A percentile compares a stretch with the other conserved stretches of the same genome.
Evolutionary conservation across 2,797 vertebrate genomes (phyloP).

Genomic region (Ictinia mississippiensis): DNA sequence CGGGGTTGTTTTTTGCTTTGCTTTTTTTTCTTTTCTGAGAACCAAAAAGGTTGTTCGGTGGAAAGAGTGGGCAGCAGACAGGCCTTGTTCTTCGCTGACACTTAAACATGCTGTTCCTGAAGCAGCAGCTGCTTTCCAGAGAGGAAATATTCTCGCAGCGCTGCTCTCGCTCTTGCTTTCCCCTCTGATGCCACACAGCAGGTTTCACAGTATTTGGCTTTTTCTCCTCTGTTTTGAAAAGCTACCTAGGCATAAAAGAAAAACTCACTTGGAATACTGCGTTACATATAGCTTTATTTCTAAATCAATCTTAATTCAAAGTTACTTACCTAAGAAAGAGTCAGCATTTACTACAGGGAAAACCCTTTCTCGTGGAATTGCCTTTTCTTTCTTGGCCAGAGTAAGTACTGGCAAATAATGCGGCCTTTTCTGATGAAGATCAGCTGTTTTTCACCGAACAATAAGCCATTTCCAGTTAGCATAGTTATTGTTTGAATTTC

Average conservation of each 20-base stretch:
- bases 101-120: background rate
- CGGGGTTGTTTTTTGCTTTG: background rate
- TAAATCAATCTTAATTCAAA: background rate
- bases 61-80: background rate
- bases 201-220: background rate
- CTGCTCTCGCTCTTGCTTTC: background rate
- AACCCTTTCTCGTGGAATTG: background rate
- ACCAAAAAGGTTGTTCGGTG: background rate
- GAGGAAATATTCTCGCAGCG: background rate
- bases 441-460: background rate
- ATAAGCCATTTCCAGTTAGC: conserved; percentile 4
- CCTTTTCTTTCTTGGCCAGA: background rate
- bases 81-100: background rate
- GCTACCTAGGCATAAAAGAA: background rate
- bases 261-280: background rate
- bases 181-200: background rate
- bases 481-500: conserved; percentile 8
- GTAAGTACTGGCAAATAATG: background rate
- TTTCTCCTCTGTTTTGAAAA: background rate
- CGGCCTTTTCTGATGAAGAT: background rate
- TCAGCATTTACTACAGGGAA: background rate
- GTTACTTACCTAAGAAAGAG: background rate
- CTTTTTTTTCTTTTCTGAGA: background rate
- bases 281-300: background rate
- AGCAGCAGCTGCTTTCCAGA: background rate